Evolutionary conservation across 2,113 vertebrate species (phyloP).

Genomic region (Phylloscopus trochiloides): DNA sequence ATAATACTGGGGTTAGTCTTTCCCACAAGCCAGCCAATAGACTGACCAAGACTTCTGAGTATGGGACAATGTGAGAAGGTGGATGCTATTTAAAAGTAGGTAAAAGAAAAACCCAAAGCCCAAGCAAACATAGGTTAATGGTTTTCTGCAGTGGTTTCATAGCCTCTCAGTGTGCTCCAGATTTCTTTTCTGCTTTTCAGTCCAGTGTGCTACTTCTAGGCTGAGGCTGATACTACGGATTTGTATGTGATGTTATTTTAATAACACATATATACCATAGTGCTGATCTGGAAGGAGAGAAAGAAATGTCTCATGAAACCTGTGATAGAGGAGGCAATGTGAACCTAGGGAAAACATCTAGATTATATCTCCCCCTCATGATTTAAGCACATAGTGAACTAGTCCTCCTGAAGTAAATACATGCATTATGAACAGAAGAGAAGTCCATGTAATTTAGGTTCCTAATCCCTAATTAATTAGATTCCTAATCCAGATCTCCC

Average conservation of each 20-base stretch:
- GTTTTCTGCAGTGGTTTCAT: neutral
- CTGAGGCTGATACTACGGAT: neutral
- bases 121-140: neutral
- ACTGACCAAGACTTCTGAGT: neutral
- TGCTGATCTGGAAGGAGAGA: neutral
- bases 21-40: neutral
- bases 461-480: slow-evolving; percentile 60
- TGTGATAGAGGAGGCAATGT: neutral
- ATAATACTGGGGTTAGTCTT: neutral
- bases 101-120: neutral
- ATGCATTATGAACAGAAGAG: neutral
- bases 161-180: neutral
- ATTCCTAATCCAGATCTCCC: slow-evolving; percentile 32
- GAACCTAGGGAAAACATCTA: neutral
- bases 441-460: neutral
- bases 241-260: neutral
- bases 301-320: neutral
- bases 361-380: neutral
- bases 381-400: neutral
- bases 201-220: neutral
- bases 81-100: neutral
- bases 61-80: neutral
- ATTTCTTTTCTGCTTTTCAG: neutral
- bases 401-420: neutral
- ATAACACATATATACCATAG: neutral